phyloP scores from a whole-genome alignment of 2,888 invertebrate species.

The Aphelenchoides bicaudatus region DNA sequence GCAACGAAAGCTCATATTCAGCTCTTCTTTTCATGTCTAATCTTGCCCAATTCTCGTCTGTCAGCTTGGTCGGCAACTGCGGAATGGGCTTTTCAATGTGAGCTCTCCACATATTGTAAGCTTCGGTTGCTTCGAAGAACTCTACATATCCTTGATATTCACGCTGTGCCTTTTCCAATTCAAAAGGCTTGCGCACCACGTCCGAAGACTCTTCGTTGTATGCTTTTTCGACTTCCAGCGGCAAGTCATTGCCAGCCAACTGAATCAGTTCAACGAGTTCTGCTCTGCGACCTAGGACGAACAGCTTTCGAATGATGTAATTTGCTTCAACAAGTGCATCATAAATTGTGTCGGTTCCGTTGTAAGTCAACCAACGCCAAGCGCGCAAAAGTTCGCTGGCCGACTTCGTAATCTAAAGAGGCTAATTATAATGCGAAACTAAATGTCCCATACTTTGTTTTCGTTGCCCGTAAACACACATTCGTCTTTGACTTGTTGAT shows the following conservation, averaged over 20 bases:
- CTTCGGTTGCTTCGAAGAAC: conserved; percentile 29
- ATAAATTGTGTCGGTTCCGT: conserved; percentile 21
- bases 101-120: conserved; percentile 24
- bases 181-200: conserved; percentile 7
- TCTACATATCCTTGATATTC: conserved; percentile 30
- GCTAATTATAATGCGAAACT: not conserved
- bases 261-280: conserved; percentile 26
- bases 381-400: conserved; percentile 27
- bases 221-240: not conserved
- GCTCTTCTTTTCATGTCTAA: conserved; percentile 28
- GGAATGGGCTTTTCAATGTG: conserved; percentile 30
- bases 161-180: conserved; percentile 19
- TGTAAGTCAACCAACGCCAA: conserved; percentile 30
- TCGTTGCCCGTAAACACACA: conserved; percentile 17
- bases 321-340: conserved; percentile 33
- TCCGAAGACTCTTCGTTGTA: conserved; percentile 6
- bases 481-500: conserved; percentile 20
- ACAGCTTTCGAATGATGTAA: conserved; percentile 32
- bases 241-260: conserved; percentile 14
- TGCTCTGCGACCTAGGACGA: conserved; percentile 23
- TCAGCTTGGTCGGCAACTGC: conserved; percentile 26
- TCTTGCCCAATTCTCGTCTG: conserved; percentile 33
- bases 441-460: conserved; percentile 10
- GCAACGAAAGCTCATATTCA: conserved; percentile 30
- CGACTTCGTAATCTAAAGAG: conserved; percentile 14